Percentiles rank a stretch among this genome's conserved stretches.
Evolutionary conservation across 2,888 invertebrate genomes (phyloP).

Genomic region (Resseliella maxima): DNA sequence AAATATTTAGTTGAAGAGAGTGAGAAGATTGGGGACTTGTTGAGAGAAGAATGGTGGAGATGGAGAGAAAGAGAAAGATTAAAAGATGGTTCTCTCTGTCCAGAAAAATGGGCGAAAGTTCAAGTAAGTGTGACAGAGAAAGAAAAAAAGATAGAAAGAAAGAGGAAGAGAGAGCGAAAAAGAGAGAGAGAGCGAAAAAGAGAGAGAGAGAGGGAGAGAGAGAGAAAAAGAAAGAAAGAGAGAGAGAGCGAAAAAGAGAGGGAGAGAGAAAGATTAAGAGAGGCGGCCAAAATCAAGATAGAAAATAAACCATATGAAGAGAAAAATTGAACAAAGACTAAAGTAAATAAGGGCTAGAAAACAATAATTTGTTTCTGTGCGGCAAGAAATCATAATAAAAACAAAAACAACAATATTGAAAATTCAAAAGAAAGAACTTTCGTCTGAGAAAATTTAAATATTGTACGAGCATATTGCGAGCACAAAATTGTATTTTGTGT

Average conservation of each 20-base stretch:
- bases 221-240: no score
- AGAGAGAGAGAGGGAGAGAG: no score
- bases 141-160: no score
- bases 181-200: no score
- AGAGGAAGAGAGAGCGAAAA: no score
- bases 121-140: no score
- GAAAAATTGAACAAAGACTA: not conserved
- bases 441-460: not conserved
- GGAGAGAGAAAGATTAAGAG: not conserved
- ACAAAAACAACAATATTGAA: not conserved
- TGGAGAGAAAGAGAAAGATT: not conserved
- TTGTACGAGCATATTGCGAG: not conserved
- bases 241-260: not conserved
- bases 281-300: no score
- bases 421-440: not conserved
- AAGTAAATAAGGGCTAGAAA: slow-evolving; percentile 11
- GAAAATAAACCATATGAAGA: not conserved
- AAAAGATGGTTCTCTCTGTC: no score
- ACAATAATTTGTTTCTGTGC: not conserved
- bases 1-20: not conserved
- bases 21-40: not conserved
- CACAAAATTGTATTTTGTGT: no score
- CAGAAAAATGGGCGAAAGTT: no score
- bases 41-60: no score
- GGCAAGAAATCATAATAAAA: not conserved